Conservation (phyloP, 2,797 vertebrate genomes). For the Eidolon dupreanum region DNA sequence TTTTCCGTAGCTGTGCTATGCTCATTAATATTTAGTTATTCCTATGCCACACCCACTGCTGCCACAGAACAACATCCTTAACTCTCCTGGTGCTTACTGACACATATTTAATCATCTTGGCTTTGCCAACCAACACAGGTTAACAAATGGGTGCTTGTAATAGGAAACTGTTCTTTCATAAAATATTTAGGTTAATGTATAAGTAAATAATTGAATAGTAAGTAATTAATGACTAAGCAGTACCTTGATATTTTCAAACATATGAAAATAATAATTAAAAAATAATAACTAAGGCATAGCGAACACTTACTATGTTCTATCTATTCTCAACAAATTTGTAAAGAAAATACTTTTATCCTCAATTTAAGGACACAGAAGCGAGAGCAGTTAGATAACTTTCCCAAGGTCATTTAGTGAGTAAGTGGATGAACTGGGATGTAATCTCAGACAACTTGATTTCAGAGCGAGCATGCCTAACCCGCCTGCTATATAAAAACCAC, state of each 20-base stretch:
- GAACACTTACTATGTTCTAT: neutral
- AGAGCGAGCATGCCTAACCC: neutral
- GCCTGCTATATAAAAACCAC: neutral
- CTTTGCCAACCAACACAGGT: neutral
- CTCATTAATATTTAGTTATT: slow-evolving; percentile 29
- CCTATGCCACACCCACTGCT: neutral
- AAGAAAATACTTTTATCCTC: slow-evolving; percentile 31
- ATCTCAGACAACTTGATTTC: neutral
- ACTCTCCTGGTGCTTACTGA: neutral
- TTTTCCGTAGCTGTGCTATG: neutral
- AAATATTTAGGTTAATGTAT: slow-evolving; percentile 37
- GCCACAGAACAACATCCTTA: neutral
- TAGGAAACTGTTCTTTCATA: slow-evolving; percentile 29
- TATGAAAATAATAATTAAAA: slow-evolving; percentile 13
- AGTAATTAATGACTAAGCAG: neutral
- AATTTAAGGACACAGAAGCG: neutral
- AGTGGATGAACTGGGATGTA: neutral
- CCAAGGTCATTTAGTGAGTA: neutral
- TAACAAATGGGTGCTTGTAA: slow-evolving; percentile 11
- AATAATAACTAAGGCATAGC: neutral
- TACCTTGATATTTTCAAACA: neutral
- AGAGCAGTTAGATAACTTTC: neutral
- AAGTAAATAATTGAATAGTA: slow-evolving; percentile 40
- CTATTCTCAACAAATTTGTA: neutral
- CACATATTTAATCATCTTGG: neutral